phyloP scores from a whole-genome alignment of 64 coral and sea anemone genomes.

The Orbicella faveolata region DNA sequence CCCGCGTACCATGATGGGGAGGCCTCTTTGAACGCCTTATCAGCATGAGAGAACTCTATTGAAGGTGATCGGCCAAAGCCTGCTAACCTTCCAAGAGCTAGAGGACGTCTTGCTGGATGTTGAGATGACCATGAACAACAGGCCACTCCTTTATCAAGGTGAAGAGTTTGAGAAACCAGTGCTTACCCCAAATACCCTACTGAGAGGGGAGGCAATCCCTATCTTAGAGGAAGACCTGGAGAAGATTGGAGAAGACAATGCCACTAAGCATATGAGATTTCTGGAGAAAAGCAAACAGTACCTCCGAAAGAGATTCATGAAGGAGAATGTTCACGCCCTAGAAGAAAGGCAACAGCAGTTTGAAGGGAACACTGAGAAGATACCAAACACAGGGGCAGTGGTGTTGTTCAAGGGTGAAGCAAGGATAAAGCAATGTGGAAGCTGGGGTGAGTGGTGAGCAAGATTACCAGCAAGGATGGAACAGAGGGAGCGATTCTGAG shows the following conservation, averaged over 20 bases:
- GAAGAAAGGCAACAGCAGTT: neutral
- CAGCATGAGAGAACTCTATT: slow-evolving; percentile 2
- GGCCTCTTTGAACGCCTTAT: slow-evolving; percentile 3
- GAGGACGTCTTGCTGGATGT: slow-evolving; percentile 21
- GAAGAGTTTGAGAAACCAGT: neutral
- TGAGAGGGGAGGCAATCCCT: no score
- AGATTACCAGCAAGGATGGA: slow-evolving; percentile 37
- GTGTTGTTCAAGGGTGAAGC: no score
- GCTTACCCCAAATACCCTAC: neutral
- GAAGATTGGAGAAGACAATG: slow-evolving; percentile 26
- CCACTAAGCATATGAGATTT: slow-evolving; percentile 38
- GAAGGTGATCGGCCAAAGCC: neutral
- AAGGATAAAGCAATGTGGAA: neutral
- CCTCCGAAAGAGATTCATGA: slow-evolving; percentile 42
- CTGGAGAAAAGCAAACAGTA: slow-evolving; percentile 38
- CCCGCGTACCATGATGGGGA: slow-evolving; percentile 16
- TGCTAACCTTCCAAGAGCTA: neutral
- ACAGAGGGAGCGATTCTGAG: slow-evolving; percentile 16
- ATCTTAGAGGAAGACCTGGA: slow-evolving; percentile 38
- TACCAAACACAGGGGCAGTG: no score
- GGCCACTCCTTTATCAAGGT: neutral
- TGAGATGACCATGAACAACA: neutral
- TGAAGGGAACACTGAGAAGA: no score
- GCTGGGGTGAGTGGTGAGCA: slow-evolving; percentile 8
- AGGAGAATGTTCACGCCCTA: slow-evolving; percentile 47